phyloP scores from a whole-genome alignment of 2,797 vertebrate species.

The Chelonia mydas region DNA sequence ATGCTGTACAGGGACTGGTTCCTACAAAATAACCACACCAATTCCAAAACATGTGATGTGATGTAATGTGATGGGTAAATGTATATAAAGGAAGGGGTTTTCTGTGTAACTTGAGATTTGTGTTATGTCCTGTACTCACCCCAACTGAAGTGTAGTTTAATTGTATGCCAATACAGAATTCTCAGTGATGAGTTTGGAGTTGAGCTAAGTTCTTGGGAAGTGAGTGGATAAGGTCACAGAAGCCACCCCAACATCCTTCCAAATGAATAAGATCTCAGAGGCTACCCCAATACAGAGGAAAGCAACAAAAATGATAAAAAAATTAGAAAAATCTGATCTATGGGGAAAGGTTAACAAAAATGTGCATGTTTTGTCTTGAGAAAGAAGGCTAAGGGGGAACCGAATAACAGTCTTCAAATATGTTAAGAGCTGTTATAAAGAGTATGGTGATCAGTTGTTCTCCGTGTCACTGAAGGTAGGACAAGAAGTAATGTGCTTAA shows the following conservation, averaged over 20 bases:
- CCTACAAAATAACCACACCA: not conserved
- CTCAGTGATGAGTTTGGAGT: not conserved
- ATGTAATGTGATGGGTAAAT: not conserved
- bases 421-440: not conserved
- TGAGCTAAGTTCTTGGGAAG: not conserved
- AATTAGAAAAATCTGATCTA: not conserved
- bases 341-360: not conserved
- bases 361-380: not conserved
- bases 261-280: not conserved
- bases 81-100: not conserved
- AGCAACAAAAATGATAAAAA: not conserved
- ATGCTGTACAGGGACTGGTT: no score
- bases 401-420: not conserved
- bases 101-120: not conserved
- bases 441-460: not conserved
- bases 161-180: not conserved
- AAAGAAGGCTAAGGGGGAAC: not conserved
- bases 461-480: not conserved
- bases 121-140: not conserved
- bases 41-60: no score
- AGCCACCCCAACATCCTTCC: no score
- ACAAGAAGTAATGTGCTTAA: not conserved
- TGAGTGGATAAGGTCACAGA: no score
- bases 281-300: not conserved
- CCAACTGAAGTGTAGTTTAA: not conserved